Evolutionary conservation across 2,113 vertebrate genomes (phyloP), one percentile per base, ranked within the genome.

Genomic region (Pardalotus punctatus): DNA sequence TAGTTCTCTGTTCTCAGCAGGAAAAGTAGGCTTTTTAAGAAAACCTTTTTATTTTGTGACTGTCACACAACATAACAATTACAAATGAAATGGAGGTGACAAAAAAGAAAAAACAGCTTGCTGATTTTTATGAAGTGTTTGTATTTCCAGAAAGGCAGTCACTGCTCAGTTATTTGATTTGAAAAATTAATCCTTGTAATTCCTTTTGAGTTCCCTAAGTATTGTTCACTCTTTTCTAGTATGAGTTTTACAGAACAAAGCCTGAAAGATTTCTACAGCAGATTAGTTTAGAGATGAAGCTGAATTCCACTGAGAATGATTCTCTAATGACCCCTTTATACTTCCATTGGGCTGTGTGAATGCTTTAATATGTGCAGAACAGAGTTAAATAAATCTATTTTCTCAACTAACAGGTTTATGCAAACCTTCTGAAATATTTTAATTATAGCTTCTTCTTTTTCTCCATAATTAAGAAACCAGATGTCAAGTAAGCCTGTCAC

Each of bases 401-500:
- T 97, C 96, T 98, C 94, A 95, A 93, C 81, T 82, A 96, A 86
- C 93, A 96, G 91, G 96, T 97, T 98, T 98, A 97, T 95, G 89
- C 88, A 97, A 96, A 94, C 85, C 88, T 97, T 94, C 93, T 96
- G 97, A 97, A 98, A 97, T 96, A 91, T 96, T 97, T 97, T 97
- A 97, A 97, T 98, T 97, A 97, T 88, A 97, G 81, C 97, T 97
- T 91, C 95, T 96, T 92, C 97, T 97, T 97, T 96, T 87, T 97
- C 90, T 97, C 94, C 93, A 71, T 97, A 98, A 97, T 98, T 96
- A 97, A 97, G 95, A 97, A 96, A 95, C 47, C 94, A 95, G 94
- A 94, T 97, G 92, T 97, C 96, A 96, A 96, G 78, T 92, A 96
- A 97, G 62, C 80, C 90, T 69, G 69, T 65, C 88, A 92, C 12